Base-by-base conservation (phyloP, 2,113 vertebrate species). In the Murina feae region DNA sequence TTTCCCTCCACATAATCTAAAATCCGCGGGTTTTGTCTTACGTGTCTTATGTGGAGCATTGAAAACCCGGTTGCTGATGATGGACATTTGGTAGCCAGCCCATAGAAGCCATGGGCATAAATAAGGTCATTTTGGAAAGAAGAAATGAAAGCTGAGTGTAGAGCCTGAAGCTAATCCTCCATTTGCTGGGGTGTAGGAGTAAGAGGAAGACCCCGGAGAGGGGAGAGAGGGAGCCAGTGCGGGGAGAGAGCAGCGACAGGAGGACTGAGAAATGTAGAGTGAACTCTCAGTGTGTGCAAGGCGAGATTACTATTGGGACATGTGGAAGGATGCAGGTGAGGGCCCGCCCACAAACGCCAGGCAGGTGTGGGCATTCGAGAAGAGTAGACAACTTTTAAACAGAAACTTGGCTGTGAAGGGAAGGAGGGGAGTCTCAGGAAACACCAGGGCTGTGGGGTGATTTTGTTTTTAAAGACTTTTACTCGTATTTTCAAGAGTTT, bases 91-190 rank as follows among this genome's bases (percentile, higher is more conserved):
- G 63, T 53, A 51, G 71, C 16, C 51, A 28, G 10, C 25, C 6
- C 28, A 51, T 4, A 49, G 39, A 60, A 42, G 39, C 39, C 32
- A 7, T 13, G 47, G 8, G 7, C 60, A 35, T 39, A 37, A 23
- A 42, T 2, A 11, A 37, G 44, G 49, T 18, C 17, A 35, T 49
- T 49, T 47, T 6, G 4, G 28, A 16, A 23, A 20, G 23, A 23
- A 72, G n/a, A 65, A 23, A 23, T 9, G 12, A 20, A 65, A 60
- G 44, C 6, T 9, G 25, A 21, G 2, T 9, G 1, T 7, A 30
- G n/a, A 53, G 11, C 32, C 58, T 6, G 25, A 30, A 30, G 25
- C 0, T 0, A n/a, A 2, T 12, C 7, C 18, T 42, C 6, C 55
- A 13, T n/a, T 5, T 74, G 16, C 32, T 21, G 75, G 39, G 14